Evolutionary conservation across 2,888 invertebrate species (phyloP).

Genomic region (Drosophila mimica): DNA sequence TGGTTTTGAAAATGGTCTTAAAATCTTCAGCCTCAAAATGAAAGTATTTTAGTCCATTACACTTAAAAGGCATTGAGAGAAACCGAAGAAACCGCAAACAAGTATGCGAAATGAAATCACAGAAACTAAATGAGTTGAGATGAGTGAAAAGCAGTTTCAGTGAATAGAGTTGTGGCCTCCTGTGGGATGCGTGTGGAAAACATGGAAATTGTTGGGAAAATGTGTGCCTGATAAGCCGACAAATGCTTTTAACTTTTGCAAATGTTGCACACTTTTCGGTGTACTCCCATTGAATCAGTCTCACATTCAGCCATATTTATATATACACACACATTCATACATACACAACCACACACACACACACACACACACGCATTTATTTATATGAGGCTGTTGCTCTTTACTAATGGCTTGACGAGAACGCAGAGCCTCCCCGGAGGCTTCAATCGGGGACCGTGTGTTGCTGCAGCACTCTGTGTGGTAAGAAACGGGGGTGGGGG

Average conservation of each 20-base stretch:
- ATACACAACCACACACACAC: conserved; percentile 6
- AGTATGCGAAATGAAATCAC: conserved; percentile 33
- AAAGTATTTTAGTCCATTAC: conserved; percentile 14
- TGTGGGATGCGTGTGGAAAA: conserved; percentile 7
- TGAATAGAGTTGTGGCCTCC: conserved; percentile 30
- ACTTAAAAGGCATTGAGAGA: conserved; percentile 5
- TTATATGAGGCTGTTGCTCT: conserved; percentile 65
- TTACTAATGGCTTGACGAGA: conserved; percentile 64
- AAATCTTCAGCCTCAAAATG: neutral
- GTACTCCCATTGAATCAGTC: conserved; percentile 18
- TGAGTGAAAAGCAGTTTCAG: conserved; percentile 37
- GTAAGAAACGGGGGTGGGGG: neutral
- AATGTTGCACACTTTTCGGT: conserved; percentile 69
- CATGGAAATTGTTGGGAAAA: neutral
- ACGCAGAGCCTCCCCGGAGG: conserved; percentile 46
- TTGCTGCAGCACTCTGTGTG: neutral
- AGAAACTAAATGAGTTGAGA: conserved; percentile 51
- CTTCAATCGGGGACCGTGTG: conserved; percentile 23
- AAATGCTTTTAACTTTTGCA: conserved; percentile 75
- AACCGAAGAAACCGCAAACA: conserved; percentile 32
- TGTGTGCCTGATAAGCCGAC: conserved; percentile 47
- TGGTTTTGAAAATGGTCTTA: neutral
- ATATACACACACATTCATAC: neutral
- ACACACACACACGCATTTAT: conserved; percentile 15
- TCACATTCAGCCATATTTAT: conserved; percentile 8